A percentile compares a stretch with the other conserved stretches of the same genome.
These are phyloP conservation scores for Podargus strigoides DNA, from an alignment of 2,797 vertebrate species.

Conservation along the genomic window DNA sequence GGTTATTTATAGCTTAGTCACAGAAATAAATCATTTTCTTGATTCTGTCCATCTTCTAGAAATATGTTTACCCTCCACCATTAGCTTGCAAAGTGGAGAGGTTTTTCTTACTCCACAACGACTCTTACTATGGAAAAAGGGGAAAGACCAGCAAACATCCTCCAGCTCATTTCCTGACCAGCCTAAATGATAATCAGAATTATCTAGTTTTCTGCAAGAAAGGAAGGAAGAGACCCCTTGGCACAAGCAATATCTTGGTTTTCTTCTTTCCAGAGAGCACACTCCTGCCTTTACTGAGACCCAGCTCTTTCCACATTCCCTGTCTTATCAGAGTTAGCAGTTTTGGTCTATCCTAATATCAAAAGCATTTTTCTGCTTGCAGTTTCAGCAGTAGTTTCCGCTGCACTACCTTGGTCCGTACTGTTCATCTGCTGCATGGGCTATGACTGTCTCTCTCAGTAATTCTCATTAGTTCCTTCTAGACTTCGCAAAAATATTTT, in stretches of 20 bases:
- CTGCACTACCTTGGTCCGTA: background rate
- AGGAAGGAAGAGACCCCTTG: conserved; percentile 18
- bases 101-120: background rate
- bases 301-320: background rate
- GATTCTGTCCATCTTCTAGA: background rate
- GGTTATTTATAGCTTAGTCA: background rate
- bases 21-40: background rate
- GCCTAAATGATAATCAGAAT: conserved; percentile 4
- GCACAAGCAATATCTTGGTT: background rate
- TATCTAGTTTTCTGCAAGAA: conserved; percentile 17
- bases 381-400: background rate
- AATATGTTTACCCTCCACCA: background rate
- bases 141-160: background rate
- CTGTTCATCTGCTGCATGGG: background rate
- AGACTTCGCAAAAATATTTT: background rate
- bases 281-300: background rate
- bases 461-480: background rate
- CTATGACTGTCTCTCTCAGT: background rate
- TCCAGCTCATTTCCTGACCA: conserved; percentile 11
- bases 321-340: background rate
- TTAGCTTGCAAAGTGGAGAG: background rate
- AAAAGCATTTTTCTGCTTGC: background rate
- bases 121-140: background rate
- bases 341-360: background rate
- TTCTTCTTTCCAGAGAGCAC: conserved; percentile 10